These are phyloP conservation scores for Florisuga fusca DNA, from an alignment of 2,797 vertebrate species.

Conservation along the genomic window DNA sequence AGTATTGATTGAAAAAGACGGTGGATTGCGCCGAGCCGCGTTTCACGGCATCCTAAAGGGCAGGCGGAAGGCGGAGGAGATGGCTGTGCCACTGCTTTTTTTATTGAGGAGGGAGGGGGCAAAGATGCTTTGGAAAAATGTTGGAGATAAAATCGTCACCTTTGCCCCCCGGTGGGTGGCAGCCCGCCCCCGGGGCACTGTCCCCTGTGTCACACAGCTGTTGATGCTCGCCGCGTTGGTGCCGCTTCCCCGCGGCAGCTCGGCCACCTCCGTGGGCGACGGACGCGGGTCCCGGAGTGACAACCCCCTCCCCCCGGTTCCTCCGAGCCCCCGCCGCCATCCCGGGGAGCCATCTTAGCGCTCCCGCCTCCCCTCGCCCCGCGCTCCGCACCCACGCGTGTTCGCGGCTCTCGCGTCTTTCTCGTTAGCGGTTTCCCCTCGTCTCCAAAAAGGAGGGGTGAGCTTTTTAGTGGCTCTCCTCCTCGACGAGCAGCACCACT, in stretches of 20 bases:
- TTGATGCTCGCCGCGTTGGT: neutral
- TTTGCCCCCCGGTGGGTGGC: neutral
- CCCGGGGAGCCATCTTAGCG: conserved; percentile 45
- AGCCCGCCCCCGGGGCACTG: neutral
- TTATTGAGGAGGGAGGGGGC: neutral
- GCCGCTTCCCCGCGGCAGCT: neutral
- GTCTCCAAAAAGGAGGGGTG: neutral
- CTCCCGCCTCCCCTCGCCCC: neutral
- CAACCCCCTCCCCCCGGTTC: too few species aligned
- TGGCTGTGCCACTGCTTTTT: neutral
- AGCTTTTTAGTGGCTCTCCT: neutral
- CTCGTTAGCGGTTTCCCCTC: neutral
- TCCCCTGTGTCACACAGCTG: conserved; percentile 26
- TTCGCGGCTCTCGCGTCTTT: neutral
- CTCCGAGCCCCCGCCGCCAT: neutral
- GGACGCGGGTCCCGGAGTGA: neutral
- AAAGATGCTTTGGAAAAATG: neutral
- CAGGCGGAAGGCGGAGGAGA: neutral
- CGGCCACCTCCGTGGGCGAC: neutral
- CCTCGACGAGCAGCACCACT: too few species aligned
- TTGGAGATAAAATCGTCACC: neutral
- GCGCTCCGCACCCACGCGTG: neutral
- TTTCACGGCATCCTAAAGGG: neutral
- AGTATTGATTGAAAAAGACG: conserved; percentile 44
- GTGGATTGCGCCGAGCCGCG: neutral